Evolutionary conservation across 2,113 vertebrate genomes (phyloP).

Genomic region (Coregonus clupeaformis): DNA sequence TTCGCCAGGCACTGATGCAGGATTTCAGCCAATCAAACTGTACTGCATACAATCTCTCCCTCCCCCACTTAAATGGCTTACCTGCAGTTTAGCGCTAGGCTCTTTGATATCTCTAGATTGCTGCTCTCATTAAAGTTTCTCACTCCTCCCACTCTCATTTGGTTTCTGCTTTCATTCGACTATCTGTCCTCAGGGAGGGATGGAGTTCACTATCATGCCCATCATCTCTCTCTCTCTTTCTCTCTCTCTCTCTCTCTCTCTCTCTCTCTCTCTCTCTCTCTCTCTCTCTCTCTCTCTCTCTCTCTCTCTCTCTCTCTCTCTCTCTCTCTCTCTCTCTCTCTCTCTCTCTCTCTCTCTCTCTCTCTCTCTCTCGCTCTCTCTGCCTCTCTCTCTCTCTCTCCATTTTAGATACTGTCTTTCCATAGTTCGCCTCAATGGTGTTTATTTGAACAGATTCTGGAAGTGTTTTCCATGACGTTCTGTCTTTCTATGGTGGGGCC

Average conservation of each 20-base stretch:
- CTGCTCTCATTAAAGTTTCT: neutral
- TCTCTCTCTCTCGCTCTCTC: conserved; percentile 3
- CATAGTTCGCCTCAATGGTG: neutral
- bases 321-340: neutral
- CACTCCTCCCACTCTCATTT: neutral
- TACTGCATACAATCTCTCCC: neutral
- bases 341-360: neutral
- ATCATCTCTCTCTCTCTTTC: neutral
- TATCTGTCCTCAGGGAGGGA: neutral
- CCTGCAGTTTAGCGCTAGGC: neutral
- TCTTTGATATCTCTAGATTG: neutral
- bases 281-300: neutral
- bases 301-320: neutral
- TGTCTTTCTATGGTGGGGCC: neutral
- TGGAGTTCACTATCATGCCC: neutral
- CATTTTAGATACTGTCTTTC: neutral
- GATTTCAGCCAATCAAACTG: neutral
- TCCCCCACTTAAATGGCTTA: neutral
- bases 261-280: neutral
- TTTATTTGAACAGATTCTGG: neutral
- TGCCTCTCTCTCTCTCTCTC: conserved; percentile 1
- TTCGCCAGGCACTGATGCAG: neutral
- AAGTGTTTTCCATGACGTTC: neutral
- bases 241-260: neutral
- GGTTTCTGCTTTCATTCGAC: neutral